Percentiles rank a stretch among this genome's conserved stretches.
phyloP scores from a whole-genome alignment of 23 tunicate genomes.

The Halocynthia aurantium region DNA sequence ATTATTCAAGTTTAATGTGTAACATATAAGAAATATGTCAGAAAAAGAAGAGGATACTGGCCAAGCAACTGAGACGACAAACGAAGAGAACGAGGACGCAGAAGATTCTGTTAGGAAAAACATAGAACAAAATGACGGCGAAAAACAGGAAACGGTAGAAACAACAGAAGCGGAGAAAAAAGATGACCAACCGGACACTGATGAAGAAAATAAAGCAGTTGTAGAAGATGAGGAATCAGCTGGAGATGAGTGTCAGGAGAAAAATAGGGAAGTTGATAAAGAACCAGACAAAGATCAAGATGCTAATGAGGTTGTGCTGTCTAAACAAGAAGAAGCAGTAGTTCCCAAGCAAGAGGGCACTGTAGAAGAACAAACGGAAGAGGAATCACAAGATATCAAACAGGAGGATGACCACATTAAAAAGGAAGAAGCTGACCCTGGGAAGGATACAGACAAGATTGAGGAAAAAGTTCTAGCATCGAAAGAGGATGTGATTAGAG shows the following conservation, averaged over 20 bases:
- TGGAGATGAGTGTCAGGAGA: neutral
- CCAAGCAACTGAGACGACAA: neutral
- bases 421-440: neutral
- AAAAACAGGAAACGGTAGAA: neutral
- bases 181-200: neutral
- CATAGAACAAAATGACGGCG: neutral
- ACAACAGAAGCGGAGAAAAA: slow-evolving; percentile 9
- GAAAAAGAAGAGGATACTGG: slow-evolving; percentile 9
- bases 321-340: slow-evolving; percentile 3
- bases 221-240: neutral
- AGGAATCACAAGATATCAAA: neutral
- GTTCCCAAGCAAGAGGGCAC: neutral
- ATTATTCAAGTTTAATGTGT: no score
- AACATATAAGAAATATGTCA: neutral
- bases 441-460: neutral
- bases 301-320: neutral
- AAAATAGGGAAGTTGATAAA: neutral
- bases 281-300: neutral
- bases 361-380: neutral
- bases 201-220: neutral
- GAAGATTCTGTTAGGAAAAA: neutral
- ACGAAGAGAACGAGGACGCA: neutral
- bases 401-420: neutral
- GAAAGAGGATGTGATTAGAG: no score
- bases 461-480: no score